A percentile compares a stretch with the other conserved stretches of the same genome.
These are phyloP conservation scores for Drosophila bipectinata DNA, from an alignment of 1,140 invertebrate species.

Conservation along the genomic window DNA sequence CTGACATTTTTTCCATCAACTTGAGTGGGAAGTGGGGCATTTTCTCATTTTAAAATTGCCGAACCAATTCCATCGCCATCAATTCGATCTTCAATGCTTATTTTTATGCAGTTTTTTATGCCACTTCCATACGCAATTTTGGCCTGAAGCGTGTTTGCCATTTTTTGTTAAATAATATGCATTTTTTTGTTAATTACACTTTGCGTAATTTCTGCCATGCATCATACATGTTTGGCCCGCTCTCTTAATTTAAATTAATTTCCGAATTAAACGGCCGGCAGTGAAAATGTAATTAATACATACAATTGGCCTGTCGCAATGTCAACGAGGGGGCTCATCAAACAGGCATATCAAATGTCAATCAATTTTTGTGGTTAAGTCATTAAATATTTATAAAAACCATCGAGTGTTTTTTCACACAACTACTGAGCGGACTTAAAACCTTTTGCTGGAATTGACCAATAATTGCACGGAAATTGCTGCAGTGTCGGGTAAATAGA, in stretches of 20 bases:
- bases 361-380: conserved; percentile 59
- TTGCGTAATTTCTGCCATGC: conserved; percentile 1
- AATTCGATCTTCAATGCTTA: conserved; percentile 14
- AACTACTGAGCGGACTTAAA: conserved; percentile 3
- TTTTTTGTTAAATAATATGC: conserved; percentile 28
- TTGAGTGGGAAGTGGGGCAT: conserved; percentile 57
- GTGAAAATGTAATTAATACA: conserved; percentile 67
- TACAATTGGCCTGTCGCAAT: conserved; percentile 52
- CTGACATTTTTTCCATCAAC: conserved; percentile 73
- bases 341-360: conserved; percentile 56
- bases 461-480: conserved; percentile 34
- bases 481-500: conserved; percentile 33
- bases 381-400: conserved; percentile 49
- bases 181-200: conserved; percentile 53
- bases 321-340: conserved; percentile 16
- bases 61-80: conserved; percentile 17
- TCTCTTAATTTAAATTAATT: conserved; percentile 65
- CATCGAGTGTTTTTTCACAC: conserved; percentile 11
- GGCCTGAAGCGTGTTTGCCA: neutral
- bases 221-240: conserved; percentile 14
- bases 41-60: conserved; percentile 25
- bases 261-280: conserved; percentile 17
- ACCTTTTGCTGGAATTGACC: conserved; percentile 5
- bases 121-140: conserved; percentile 5
- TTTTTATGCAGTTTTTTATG: conserved; percentile 7